Conservation (phyloP, 2,797 vertebrate genomes). For the Coccyzus lansbergi region DNA sequence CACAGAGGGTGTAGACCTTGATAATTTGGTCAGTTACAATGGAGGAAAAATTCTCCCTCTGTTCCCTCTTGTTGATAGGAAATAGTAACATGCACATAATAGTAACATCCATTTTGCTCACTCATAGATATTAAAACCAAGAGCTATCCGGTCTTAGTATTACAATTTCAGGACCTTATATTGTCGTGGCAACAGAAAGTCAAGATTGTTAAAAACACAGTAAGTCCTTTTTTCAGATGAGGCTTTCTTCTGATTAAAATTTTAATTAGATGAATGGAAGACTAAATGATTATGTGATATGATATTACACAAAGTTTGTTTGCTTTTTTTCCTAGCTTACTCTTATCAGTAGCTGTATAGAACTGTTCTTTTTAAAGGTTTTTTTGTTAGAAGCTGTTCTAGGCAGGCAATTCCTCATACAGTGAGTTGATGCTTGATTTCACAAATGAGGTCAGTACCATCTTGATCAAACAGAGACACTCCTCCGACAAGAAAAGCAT, state of each 20-base stretch:
- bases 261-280: conserved; percentile 4
- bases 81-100: neutral
- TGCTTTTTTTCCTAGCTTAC: neutral
- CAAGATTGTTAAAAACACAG: neutral
- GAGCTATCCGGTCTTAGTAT: neutral
- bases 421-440: conserved; percentile 14
- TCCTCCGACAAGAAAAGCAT: conserved; percentile 1
- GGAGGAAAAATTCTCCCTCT: neutral
- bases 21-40: neutral
- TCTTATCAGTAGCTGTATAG: neutral
- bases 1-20: neutral
- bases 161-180: neutral
- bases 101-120: neutral
- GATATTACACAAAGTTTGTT: neutral
- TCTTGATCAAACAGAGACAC: conserved; percentile 58
- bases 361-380: neutral
- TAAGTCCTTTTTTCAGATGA: neutral
- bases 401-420: neutral
- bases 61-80: neutral
- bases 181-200: neutral
- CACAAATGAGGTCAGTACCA: conserved; percentile 49
- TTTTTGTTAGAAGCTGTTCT: neutral
- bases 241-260: neutral
- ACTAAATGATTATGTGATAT: neutral
- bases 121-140: neutral